Conservation (phyloP, 2,113 vertebrate species). For the Coryphaenoides rupestris region DNA sequence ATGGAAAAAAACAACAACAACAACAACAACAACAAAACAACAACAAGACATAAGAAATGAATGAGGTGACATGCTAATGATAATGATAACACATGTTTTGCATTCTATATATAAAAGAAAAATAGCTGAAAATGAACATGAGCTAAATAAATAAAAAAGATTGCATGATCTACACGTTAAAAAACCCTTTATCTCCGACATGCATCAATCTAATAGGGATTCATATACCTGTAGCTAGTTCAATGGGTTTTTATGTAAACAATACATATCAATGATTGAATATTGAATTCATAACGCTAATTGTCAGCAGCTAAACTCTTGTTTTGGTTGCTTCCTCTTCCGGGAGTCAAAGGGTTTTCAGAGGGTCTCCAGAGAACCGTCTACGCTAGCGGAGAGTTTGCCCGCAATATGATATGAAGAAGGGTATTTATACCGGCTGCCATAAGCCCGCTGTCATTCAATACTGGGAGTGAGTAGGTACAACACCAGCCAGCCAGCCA, state of each 20-base stretch:
- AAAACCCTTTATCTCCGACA: constrained; percentile 40
- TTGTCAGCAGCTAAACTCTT: too few relatives aligned
- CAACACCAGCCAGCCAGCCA: too few relatives aligned
- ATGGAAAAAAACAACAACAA: too few relatives aligned
- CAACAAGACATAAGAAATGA: constrained; percentile 88
- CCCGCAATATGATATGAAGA: neutral
- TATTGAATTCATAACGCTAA: too few relatives aligned
- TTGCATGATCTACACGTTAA: constrained; percentile 1
- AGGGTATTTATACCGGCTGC: neutral
- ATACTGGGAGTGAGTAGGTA: neutral
- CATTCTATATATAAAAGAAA: constrained; percentile 33
- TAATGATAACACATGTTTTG: constrained; percentile 73
- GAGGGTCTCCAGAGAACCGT: too few relatives aligned
- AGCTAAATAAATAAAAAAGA: constrained; percentile 10
- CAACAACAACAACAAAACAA: too few relatives aligned
- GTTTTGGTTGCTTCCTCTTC: too few relatives aligned
- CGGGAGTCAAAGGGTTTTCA: too few relatives aligned
- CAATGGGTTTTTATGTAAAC: neutral
- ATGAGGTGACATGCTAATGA: constrained; percentile 92
- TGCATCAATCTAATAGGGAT: neutral
- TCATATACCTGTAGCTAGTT: too few relatives aligned
- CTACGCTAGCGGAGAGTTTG: too few relatives aligned
- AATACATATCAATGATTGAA: neutral
- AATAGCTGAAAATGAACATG: constrained; percentile 36
- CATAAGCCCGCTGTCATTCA: neutral